Percentiles rank a stretch among this genome's conserved stretches.
phyloP scores from a whole-genome alignment of 2,888 invertebrate genomes.

The Acanthosepion pharaonis region DNA sequence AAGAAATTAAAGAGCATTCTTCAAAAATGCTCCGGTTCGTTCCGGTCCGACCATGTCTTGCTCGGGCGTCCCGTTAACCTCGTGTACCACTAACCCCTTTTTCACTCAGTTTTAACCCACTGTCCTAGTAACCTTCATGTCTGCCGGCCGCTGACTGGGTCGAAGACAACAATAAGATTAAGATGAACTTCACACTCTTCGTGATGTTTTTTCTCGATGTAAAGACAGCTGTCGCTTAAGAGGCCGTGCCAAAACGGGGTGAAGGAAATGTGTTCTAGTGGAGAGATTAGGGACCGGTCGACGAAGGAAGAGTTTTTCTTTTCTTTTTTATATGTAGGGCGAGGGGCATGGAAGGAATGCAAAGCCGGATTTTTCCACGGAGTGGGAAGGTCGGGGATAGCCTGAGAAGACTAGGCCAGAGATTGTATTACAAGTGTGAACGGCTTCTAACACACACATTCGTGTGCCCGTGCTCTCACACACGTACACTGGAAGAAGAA shows the following conservation, averaged over 20 bases:
- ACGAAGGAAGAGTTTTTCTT: neutral
- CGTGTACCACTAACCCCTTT: too few species aligned
- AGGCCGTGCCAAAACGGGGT: slow-evolving; percentile 48
- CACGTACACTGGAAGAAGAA: neutral
- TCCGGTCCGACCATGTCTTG: neutral
- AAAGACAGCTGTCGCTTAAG: slow-evolving; percentile 46
- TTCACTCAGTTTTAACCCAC: neutral
- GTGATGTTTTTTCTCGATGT: slow-evolving; percentile 52
- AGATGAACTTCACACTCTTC: slow-evolving; percentile 52
- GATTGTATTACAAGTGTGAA: slow-evolving; percentile 14
- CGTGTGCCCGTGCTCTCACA: neutral
- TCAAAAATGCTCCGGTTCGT: slow-evolving; percentile 55
- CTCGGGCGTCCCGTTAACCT: neutral
- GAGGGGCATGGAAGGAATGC: slow-evolving; percentile 34
- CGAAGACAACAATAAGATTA: slow-evolving; percentile 52
- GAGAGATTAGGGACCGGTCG: slow-evolving; percentile 33
- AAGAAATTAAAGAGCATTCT: slow-evolving; percentile 49
- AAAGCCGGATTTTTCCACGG: neutral
- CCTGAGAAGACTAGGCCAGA: neutral
- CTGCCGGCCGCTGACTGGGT: slow-evolving; percentile 57
- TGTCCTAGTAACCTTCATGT: slow-evolving; percentile 53
- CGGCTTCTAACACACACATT: neutral
- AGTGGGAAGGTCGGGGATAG: neutral
- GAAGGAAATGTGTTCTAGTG: neutral
- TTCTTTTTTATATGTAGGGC: neutral